A percentile compares a stretch with the other conserved stretches of the same genome.
Evolutionary conservation across 1,140 invertebrate species (phyloP).

Genomic region (Gryon sp.): DNA sequence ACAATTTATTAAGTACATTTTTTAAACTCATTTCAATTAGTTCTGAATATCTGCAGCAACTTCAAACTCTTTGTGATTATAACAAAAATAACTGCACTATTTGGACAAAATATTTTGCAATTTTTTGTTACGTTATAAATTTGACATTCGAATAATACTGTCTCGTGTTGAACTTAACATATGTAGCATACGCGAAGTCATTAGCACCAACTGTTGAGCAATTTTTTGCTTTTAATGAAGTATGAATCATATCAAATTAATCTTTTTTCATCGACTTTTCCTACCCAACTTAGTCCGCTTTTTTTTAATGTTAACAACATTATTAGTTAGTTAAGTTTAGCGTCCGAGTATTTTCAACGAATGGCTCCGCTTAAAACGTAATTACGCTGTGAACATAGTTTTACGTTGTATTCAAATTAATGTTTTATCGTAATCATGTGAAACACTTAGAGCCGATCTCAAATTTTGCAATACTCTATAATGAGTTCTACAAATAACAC

Average conservation of each 20-base stretch:
- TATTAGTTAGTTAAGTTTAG: slow-evolving; percentile 47
- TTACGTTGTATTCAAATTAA: slow-evolving; percentile 53
- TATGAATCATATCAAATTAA: slow-evolving; percentile 47
- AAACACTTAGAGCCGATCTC: slow-evolving; percentile 46
- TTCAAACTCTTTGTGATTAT: too few relatives aligned
- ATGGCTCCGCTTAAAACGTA: slow-evolving; percentile 37
- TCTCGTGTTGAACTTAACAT: slow-evolving; percentile 35
- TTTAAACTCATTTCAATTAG: too few relatives aligned
- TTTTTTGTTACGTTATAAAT: slow-evolving; percentile 25
- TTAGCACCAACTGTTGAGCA: slow-evolving; percentile 50
- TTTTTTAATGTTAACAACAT: slow-evolving; percentile 32
- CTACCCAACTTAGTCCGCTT: slow-evolving; percentile 11
- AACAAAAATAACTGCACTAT: slow-evolving; percentile 4
- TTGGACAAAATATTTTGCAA: slow-evolving; percentile 10
- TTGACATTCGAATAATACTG: slow-evolving; percentile 30
- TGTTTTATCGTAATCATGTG: slow-evolving; percentile 37
- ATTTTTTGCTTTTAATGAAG: slow-evolving; percentile 47
- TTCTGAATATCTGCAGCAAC: too few relatives aligned
- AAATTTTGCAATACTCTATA: slow-evolving; percentile 54
- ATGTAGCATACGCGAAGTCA: slow-evolving; percentile 40
- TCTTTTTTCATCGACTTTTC: slow-evolving; percentile 31
- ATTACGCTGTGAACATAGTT: slow-evolving; percentile 38
- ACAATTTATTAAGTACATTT: too few relatives aligned
- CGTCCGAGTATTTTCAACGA: slow-evolving; percentile 23
- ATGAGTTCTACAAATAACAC: slow-evolving; percentile 50